A percentile compares a stretch with the other conserved stretches of the same genome.
phyloP scores from a whole-genome alignment of 2,113 vertebrate species.

The Suncus etruscus region DNA sequence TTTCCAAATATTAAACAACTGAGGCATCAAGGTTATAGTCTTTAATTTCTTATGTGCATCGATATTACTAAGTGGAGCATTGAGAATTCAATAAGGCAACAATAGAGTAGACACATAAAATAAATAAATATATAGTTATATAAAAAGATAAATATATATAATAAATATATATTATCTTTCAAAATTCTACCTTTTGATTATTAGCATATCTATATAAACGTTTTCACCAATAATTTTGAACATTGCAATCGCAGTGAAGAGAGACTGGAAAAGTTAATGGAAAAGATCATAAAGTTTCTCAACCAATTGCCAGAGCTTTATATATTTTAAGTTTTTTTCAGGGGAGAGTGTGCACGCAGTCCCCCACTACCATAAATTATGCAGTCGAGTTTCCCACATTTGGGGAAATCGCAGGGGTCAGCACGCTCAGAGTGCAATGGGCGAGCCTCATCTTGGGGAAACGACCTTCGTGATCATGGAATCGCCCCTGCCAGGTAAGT shows the following conservation, averaged over 20 bases:
- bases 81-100: not conserved
- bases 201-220: too few species aligned
- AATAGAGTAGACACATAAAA: slow-evolving; percentile 1
- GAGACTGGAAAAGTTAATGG: not conserved
- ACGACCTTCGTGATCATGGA: too few species aligned
- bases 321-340: not conserved
- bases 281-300: not conserved
- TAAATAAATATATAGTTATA: not conserved
- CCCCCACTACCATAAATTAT: too few species aligned
- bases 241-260: not conserved
- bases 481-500: too few species aligned
- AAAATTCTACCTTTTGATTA: not conserved
- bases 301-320: not conserved
- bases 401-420: too few species aligned
- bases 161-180: not conserved
- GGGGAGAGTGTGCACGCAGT: too few species aligned
- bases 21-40: not conserved
- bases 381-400: too few species aligned
- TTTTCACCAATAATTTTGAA: not conserved
- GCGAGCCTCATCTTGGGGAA: too few species aligned
- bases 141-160: too few species aligned
- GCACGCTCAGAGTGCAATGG: too few species aligned
- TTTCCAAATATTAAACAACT: slow-evolving; percentile 30
- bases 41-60: not conserved
- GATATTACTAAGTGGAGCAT: not conserved